Evolutionary conservation across 2,113 vertebrate species (phyloP).

Genomic region (Laterallus jamaicensis): DNA sequence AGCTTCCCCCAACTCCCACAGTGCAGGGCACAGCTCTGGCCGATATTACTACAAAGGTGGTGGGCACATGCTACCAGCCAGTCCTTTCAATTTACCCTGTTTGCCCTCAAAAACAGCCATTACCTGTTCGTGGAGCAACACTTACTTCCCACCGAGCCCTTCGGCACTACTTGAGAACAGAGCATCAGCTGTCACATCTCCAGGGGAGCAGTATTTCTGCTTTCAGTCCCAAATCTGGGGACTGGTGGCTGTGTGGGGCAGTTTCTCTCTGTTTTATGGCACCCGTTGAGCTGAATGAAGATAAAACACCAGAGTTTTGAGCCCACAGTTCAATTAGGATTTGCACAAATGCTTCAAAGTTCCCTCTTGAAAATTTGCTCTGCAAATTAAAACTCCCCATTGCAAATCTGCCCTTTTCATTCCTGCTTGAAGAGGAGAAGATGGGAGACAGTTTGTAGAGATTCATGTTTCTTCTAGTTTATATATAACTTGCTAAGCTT

Average conservation of each 20-base stretch:
- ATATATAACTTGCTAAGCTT: conserved; percentile 65
- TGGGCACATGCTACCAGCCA: background rate
- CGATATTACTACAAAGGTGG: rapidly evolving
- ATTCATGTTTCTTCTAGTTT: conserved; percentile 57
- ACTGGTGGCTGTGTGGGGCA: background rate
- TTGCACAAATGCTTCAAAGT: conserved; percentile 4
- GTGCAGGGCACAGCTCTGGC: rapidly evolving
- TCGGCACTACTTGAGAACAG: rapidly evolving
- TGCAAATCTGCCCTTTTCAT: conserved; percentile 45
- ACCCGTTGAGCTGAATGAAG: background rate
- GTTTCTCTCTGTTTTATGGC: background rate
- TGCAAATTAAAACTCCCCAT: conserved; percentile 14
- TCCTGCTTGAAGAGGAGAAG: background rate
- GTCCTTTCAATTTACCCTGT: background rate
- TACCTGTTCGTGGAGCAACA: background rate
- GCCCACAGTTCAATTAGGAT: background rate
- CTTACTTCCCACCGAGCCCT: background rate
- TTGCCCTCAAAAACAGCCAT: background rate
- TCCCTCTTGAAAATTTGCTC: background rate
- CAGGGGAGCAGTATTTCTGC: background rate
- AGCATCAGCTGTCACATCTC: background rate
- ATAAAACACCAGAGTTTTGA: background rate
- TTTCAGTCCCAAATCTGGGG: background rate
- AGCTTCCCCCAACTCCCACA: background rate
- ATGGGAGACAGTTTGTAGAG: conserved; percentile 1